A percentile compares a stretch with the other conserved stretches of the same genome.
Conservation (phyloP, 2,113 vertebrate species). For the Peromyscus polionotus region DNA sequence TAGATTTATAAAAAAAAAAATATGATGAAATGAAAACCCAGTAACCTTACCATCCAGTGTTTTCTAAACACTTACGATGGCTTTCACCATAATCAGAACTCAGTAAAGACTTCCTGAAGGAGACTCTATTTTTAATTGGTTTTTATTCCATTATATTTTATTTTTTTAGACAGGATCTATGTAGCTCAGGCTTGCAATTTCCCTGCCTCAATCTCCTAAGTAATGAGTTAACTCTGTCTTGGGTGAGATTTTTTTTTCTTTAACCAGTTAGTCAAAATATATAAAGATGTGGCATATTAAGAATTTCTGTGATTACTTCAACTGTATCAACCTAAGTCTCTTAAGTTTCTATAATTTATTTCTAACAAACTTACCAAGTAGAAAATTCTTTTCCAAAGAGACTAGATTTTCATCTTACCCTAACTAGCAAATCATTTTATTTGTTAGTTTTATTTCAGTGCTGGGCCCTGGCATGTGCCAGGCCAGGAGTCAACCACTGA, state of each 20-base stretch:
- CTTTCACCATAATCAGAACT: neutral
- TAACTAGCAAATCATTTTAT: neutral
- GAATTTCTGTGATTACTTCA: slow-evolving; percentile 32
- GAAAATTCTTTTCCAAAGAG: neutral
- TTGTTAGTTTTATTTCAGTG: neutral
- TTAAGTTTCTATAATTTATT: neutral
- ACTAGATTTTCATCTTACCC: neutral
- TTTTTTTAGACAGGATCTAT: neutral
- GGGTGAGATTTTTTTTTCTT: neutral
- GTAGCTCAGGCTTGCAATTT: neutral
- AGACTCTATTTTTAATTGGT: neutral
- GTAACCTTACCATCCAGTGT: too few species aligned
- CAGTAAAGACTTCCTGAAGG: neutral
- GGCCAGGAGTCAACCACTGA: neutral
- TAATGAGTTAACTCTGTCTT: neutral
- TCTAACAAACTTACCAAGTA: neutral
- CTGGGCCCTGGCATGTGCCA: too few species aligned
- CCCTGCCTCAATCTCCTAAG: neutral
- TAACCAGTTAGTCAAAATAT: slow-evolving; percentile 1
- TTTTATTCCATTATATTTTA: neutral
- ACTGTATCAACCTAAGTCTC: neutral
- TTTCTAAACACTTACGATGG: neutral
- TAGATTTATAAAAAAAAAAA: neutral
- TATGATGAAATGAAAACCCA: neutral
- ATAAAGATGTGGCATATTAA: neutral